Base-by-base conservation (phyloP, 1,140 invertebrate genomes). In the Platorchestia sp. region DNA sequence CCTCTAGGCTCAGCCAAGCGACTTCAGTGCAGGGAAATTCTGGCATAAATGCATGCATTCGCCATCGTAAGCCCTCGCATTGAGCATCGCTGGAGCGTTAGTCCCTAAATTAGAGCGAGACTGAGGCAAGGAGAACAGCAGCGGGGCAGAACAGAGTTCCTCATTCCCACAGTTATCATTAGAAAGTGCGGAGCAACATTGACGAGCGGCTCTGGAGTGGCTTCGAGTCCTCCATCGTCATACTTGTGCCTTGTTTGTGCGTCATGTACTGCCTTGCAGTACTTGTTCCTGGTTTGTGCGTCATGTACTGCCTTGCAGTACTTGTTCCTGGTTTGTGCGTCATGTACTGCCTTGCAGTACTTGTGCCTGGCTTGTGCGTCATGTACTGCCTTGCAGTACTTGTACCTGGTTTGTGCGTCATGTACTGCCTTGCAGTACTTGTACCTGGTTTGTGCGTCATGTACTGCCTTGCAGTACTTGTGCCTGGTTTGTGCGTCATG, bases 21-120 rank as follows among this genome's bases (percentile, higher is more conserved):
- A 75, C 59, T 75, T 75, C 14, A 75, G 59, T 14, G 59, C 27
- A 36, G 10, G 27, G 59, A 75, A 75, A 75, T 75, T 75, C 59
- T 75, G 59, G 59, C 59, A 75, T 75, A 75, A 75, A 75, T 75
- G 59, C 59, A 75, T 75, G 59, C 59, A 75, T 75, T 75, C 59
- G 59, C 59, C 59, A 22, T 75, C 59, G 59, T 75, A 75, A 75
- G 59, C 59, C 27, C 59, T 75, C 27, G 59, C 59, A 75, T 75
- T 75, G 59, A 75, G 59, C 59, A 75, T 75, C 59, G 59, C 59
- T 75, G 59, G 59, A 75, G 59, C 59, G 59, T 75, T 75, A 75
- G 59, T 75, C 59, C 59, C 59, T 75, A 75, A 75, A 75, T 75
- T 75, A 75, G 59, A 75, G 59, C 14, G 59, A 27, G 27, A 75